Evolutionary conservation across 2,113 vertebrate genomes (phyloP), one percentile per base, ranked within the genome.

Genomic region (Hoplias malabaricus): DNA sequence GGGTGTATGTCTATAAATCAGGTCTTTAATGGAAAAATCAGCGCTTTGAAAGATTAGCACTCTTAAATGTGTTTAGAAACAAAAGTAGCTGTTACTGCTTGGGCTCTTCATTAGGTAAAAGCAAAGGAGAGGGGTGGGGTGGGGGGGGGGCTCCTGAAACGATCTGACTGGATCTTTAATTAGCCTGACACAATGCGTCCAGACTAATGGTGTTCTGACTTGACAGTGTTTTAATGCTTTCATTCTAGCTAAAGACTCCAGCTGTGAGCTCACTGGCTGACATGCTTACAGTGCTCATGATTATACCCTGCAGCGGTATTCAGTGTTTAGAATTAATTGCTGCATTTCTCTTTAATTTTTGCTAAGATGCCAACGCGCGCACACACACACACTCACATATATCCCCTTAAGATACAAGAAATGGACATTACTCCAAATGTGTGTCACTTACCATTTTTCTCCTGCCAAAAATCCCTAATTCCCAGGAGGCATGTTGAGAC

Each of bases 1-100:
- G 38, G 73, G 19, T 65, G 21, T n/a, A 43, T 31, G 42, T 68
- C 40, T 43, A 76, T 43, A 63, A 21, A 63, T 21, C 59, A 63
- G 11, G 16, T 19, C 59, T 19, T 11, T n/a, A 16, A 61, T 29
- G 53, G 23, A 27, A 19, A 12, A n/a, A n/a, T n/a, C n/a, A n/a
- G n/a, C n/a, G n/a, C n/a, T n/a, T n/a, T n/a, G n/a, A n/a, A n/a
- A n/a, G n/a, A 31, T 1, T 2, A 16, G 14, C 42, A 9, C 33
- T 36, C 19, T n/a, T 11, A 29, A 59, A 36, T 36, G 16, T 63
- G 19, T 34, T 33, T 16, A 61, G 10, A 36, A 61, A 73, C 23
- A 29, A 31, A 29, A 3, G 38, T 31, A 43, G 13, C 29, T 31
- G 16, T 59, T 42, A 16, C 43, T 23, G 16, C 14, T 33, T 61